These are phyloP conservation scores for Anthophora plumipes DNA, from an alignment of 2,888 invertebrate species.

Conservation along the genomic window DNA sequence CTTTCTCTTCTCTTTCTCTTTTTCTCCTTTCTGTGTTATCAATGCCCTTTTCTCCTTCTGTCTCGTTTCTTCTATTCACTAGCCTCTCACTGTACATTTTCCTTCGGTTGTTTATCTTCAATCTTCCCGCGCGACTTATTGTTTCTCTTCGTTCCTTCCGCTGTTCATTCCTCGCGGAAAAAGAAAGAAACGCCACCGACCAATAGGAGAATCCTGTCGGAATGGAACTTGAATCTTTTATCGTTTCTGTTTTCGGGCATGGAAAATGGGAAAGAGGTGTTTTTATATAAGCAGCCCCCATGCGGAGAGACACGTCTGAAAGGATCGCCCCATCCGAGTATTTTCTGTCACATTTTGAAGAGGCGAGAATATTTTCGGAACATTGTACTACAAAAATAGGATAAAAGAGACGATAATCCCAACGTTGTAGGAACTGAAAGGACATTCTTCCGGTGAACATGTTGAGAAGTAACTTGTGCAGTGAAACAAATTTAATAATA, in stretches of 20 bases:
- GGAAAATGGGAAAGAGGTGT: slow-evolving; percentile 15
- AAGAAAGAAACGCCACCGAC: slow-evolving; percentile 5
- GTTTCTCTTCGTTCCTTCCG: slow-evolving; percentile 17
- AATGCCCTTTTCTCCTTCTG: background rate
- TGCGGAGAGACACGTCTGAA: background rate
- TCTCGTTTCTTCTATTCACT: slow-evolving; percentile 8
- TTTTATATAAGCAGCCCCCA: background rate
- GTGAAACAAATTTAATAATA: background rate
- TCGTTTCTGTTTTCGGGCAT: slow-evolving; percentile 16
- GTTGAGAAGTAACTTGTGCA: background rate
- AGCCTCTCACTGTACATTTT: slow-evolving; percentile 22
- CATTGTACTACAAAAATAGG: background rate
- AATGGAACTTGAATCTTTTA: slow-evolving; percentile 26
- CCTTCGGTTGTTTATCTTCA: slow-evolving; percentile 43
- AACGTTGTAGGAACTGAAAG: background rate
- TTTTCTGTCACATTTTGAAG: background rate
- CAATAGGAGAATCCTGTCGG: slow-evolving; percentile 19
- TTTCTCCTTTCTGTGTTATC: background rate
- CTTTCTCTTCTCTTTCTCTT: background rate
- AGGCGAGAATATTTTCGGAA: background rate
- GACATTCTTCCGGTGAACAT: background rate
- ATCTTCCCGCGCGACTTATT: slow-evolving; percentile 28
- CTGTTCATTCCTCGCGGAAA: background rate
- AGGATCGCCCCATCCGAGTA: background rate
- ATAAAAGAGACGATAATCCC: too few relatives aligned